Percentiles rank a stretch among this genome's conserved stretches.
phyloP scores from a whole-genome alignment of 1,140 invertebrate genomes.

The Pentalonia nigronervosa region DNA sequence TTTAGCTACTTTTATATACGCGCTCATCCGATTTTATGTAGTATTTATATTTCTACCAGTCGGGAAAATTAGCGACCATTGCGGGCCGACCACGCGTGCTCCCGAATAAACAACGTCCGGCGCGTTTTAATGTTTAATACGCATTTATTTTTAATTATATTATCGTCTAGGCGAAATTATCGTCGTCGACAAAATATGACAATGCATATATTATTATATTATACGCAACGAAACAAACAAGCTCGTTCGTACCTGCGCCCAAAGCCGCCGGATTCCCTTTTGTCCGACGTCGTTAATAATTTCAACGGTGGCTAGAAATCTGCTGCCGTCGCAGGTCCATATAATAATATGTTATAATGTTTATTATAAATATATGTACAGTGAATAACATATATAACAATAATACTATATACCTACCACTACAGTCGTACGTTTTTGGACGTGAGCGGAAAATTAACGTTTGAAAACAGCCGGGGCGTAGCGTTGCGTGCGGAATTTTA shows the following conservation, averaged over 20 bases:
- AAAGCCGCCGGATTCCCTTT: neutral
- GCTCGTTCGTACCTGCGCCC: neutral
- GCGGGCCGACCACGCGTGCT: too few relatives aligned
- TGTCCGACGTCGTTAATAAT: neutral
- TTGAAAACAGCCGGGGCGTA: neutral
- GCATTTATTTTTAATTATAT: conserved; percentile 42
- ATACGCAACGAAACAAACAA: neutral
- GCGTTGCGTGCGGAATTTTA: neutral
- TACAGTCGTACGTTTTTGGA: neutral
- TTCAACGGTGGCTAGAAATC: neutral
- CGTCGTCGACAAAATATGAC: neutral
- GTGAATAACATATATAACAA: neutral
- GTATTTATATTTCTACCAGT: neutral
- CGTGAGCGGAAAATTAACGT: neutral
- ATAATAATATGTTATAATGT: neutral
- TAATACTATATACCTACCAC: neutral
- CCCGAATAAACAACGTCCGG: neutral
- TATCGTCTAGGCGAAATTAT: neutral
- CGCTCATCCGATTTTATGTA: neutral
- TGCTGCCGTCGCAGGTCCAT: neutral
- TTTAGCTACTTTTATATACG: neutral
- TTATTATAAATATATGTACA: neutral
- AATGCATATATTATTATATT: neutral
- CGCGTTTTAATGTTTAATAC: neutral
- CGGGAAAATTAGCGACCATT: neutral